A percentile compares a stretch with the other conserved stretches of the same genome.
Conservation (phyloP, 2,113 vertebrate species). For the Mixornis gularis region DNA sequence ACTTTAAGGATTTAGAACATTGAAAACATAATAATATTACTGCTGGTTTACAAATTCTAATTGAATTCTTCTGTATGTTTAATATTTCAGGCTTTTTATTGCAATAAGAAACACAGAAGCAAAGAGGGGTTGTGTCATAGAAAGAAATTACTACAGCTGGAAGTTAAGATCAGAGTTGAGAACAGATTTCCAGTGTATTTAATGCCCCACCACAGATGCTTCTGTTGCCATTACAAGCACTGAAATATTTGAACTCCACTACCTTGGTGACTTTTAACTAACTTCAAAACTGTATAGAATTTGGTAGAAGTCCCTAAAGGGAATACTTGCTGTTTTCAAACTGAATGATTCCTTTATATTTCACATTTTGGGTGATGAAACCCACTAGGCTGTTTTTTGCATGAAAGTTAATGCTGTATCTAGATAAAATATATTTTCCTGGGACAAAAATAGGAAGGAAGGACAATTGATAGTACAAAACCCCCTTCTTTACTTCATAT, state of each 20-base stretch:
- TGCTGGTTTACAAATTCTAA: conserved; percentile 17
- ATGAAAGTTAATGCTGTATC: not conserved
- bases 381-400: not conserved
- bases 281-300: not conserved
- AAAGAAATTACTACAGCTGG: not conserved
- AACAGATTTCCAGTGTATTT: not conserved
- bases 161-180: not conserved
- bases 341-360: not conserved
- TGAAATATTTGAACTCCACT: not conserved
- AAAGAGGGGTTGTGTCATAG: not conserved
- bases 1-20: not conserved
- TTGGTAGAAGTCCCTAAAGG: not conserved
- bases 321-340: not conserved
- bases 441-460: not conserved
- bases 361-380: not conserved
- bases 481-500: not conserved
- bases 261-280: not conserved
- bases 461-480: not conserved
- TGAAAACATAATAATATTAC: not conserved
- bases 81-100: conserved; percentile 34
- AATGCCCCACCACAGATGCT: not conserved
- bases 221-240: not conserved
- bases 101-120: not conserved
- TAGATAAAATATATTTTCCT: not conserved
- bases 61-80: conserved; percentile 17